These are phyloP conservation scores for Brienomyrus longianalis DNA, from an alignment of 2,113 vertebrate species.

Conservation along the genomic window DNA sequence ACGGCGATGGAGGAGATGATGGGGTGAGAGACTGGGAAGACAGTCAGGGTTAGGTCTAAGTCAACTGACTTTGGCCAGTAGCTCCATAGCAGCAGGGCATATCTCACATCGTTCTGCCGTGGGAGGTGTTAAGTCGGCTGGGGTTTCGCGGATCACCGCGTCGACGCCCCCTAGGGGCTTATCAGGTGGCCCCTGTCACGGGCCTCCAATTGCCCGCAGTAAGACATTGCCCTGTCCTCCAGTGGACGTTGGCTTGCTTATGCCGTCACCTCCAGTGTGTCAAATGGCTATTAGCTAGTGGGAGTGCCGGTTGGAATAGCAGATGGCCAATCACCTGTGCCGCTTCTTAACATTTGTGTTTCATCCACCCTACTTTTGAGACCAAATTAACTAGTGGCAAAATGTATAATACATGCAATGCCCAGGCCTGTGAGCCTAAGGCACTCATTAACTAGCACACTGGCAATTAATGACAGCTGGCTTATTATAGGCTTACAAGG, in stretches of 20 bases:
- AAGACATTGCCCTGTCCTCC: not conserved
- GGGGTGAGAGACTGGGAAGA: not conserved
- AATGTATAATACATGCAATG: not conserved
- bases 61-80: not conserved
- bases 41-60: not conserved
- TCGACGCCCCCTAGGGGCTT: not conserved
- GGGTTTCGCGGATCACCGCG: not conserved
- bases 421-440: not conserved
- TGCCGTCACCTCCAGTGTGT: not conserved
- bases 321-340: not conserved
- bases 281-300: not conserved
- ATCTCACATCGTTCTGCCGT: not conserved
- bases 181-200: not conserved
- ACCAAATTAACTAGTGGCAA: not conserved
- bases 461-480: not conserved
- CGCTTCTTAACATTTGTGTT: not conserved
- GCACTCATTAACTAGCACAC: not conserved
- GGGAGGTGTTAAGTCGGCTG: slow-evolving; percentile 11
- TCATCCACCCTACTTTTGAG: not conserved
- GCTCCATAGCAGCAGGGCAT: not conserved
- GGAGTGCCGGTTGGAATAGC: not conserved
- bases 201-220: not conserved
- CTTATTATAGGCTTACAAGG: not conserved
- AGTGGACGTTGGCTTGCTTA: not conserved
- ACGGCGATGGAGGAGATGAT: not conserved